Evolutionary conservation across 2,113 vertebrate genomes (phyloP), one percentile per base, ranked within the genome.

Genomic region (Penelope pileata): DNA sequence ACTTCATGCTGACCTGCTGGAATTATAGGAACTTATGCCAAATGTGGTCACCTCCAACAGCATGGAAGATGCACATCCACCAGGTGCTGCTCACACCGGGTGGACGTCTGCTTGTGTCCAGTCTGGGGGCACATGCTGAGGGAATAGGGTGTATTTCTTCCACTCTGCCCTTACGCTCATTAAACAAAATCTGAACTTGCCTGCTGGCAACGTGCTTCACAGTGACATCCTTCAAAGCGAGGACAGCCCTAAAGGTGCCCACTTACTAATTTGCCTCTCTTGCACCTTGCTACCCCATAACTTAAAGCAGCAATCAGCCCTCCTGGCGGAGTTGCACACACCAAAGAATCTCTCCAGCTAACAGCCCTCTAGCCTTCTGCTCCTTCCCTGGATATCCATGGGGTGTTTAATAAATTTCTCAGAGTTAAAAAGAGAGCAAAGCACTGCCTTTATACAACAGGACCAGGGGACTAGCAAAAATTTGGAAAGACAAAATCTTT

Each of bases 21-120:
- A 86, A 88, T 78, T 74, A 84, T 60, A 94, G 59, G n/a, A 88
- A 80, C 22, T 85, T 80, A 53, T 4, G 58, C 59, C 85, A 93
- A 40, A 91, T 75, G 45, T 18, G 87, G 38, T 56, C 60, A 9
- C 75, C 42, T 51, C 32, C 36, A 29, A 91, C 67, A 82, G 45
- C 17, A n/a, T 14, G 34, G 69, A 47, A 56, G 38, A 38, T 63
- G n/a, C 16, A 17, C 80, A 60, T 30, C 0, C 0, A 64, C 74
- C 66, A 67, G 22, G 38, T 73, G 68, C 29, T 59, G 77, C 34
- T 51, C 6, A 17, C 11, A 68, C 23, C n/a, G 38, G 38, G n/a
- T 76, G 32, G 29, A 7, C 69, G 2, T 21, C 27, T 67, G n/a
- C 22, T 36, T 69, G n/a, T 74, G 12, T 22, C 59, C 66, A 80